phyloP scores from a whole-genome alignment of 1,140 invertebrate genomes.

The Sarcophaga peregrina region DNA sequence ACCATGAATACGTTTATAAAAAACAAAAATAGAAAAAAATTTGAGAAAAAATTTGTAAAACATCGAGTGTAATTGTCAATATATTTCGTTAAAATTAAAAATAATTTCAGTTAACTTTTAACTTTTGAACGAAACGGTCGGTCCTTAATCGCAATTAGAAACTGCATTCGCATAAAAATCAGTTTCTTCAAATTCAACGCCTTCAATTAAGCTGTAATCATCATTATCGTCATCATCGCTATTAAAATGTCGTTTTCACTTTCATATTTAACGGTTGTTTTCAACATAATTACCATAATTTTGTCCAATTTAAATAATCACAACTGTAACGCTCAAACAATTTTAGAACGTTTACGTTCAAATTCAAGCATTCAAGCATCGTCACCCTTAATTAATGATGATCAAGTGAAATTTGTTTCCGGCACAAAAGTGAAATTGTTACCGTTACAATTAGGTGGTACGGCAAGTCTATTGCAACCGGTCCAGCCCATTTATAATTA shows the following conservation, averaged over 20 bases:
- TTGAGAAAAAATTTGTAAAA: neutral
- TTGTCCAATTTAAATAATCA: constrained; percentile 47
- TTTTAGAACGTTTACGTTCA: constrained; percentile 53
- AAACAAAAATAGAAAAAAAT: neutral
- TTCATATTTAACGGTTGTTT: constrained; percentile 20
- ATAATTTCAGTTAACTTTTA: neutral
- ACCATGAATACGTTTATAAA: neutral
- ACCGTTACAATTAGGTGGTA: constrained; percentile 52
- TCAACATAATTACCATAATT: constrained; percentile 21
- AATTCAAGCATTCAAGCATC: neutral
- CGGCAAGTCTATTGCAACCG: constrained; percentile 36
- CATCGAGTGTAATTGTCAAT: neutral
- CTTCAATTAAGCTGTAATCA: neutral
- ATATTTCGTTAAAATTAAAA: neutral
- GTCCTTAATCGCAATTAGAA: neutral
- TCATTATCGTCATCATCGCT: neutral
- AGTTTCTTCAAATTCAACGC: neutral
- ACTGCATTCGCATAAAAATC: neutral
- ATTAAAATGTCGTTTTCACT: neutral
- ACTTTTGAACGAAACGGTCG: constrained; percentile 1
- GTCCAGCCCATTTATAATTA: constrained; percentile 27
- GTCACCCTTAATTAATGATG: constrained; percentile 53
- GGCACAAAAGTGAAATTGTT: constrained; percentile 64
- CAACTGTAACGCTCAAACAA: constrained; percentile 54
- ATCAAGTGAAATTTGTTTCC: constrained; percentile 59